Evolutionary conservation across 2,113 vertebrate species (phyloP).

Genomic region (Phyllopteryx taeniolatus): DNA sequence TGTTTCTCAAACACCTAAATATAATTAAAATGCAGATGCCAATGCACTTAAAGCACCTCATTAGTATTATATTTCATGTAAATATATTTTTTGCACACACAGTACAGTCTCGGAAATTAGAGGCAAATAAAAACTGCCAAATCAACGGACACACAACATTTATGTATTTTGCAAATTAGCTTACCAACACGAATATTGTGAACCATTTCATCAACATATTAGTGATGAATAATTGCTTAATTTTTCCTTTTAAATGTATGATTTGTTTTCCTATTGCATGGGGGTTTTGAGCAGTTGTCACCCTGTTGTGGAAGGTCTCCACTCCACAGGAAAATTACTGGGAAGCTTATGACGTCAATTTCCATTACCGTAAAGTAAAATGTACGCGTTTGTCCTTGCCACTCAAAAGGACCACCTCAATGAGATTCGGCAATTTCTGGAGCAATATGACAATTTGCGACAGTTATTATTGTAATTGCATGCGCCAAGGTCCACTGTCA

Average conservation of each 20-base stretch:
- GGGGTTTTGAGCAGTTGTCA: neutral
- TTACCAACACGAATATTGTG: neutral
- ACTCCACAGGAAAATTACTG: slow-evolving; percentile 38
- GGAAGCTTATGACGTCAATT: slow-evolving; percentile 16
- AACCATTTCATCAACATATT: neutral
- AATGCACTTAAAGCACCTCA: too few species aligned
- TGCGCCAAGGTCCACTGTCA: too few species aligned
- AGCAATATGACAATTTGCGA: accelerated
- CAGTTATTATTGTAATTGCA: accelerated
- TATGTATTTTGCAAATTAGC: too few species aligned
- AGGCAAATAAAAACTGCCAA: too few species aligned
- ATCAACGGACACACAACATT: too few species aligned
- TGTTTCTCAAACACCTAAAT: too few species aligned
- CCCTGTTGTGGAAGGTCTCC: neutral
- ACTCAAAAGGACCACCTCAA: neutral
- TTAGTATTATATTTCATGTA: too few species aligned
- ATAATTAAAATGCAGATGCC: too few species aligned
- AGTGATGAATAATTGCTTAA: neutral
- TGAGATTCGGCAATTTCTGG: accelerated
- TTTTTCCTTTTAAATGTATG: neutral
- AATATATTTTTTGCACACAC: too few species aligned
- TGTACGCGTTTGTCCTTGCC: neutral
- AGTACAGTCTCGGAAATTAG: too few species aligned
- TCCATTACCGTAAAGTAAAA: slow-evolving; percentile 39
- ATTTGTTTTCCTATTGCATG: neutral